Conservation (phyloP, 2,797 vertebrate genomes). For the Onychomys torridus region DNA sequence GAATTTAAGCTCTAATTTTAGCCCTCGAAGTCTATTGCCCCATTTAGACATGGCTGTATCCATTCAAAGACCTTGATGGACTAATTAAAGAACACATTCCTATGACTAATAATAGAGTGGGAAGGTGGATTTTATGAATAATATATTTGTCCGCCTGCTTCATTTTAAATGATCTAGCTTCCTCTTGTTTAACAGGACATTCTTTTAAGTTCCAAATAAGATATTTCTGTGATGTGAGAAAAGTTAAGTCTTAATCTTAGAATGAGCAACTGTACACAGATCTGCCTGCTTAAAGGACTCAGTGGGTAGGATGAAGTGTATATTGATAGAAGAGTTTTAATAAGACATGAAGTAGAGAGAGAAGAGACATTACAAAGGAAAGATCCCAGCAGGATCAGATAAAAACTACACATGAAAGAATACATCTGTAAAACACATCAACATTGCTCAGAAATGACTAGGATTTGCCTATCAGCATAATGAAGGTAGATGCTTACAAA, state of each 20-base stretch:
- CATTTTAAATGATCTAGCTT: neutral
- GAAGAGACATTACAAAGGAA: neutral
- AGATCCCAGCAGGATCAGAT: neutral
- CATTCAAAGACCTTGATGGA: neutral
- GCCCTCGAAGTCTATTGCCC: neutral
- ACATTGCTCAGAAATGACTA: neutral
- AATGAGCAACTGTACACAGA: neutral
- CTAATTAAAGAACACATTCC: constrained; percentile 5
- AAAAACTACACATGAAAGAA: neutral
- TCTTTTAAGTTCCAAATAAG: neutral
- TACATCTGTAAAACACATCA: neutral
- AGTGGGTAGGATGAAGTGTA: neutral
- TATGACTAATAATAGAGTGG: neutral
- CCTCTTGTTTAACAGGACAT: neutral
- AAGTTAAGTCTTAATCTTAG: neutral
- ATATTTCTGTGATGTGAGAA: neutral
- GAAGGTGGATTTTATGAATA: neutral
- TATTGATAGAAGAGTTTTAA: neutral
- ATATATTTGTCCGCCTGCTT: neutral
- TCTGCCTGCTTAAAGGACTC: neutral
- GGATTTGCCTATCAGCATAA: neutral
- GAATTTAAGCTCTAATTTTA: neutral
- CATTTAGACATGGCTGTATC: neutral
- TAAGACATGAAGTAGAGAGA: neutral
- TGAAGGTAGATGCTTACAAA: neutral